Percentiles rank a stretch among this genome's conserved stretches.
These are phyloP conservation scores for Drepana arcuata DNA, from an alignment of 1,140 invertebrate species.

Conservation along the genomic window DNA sequence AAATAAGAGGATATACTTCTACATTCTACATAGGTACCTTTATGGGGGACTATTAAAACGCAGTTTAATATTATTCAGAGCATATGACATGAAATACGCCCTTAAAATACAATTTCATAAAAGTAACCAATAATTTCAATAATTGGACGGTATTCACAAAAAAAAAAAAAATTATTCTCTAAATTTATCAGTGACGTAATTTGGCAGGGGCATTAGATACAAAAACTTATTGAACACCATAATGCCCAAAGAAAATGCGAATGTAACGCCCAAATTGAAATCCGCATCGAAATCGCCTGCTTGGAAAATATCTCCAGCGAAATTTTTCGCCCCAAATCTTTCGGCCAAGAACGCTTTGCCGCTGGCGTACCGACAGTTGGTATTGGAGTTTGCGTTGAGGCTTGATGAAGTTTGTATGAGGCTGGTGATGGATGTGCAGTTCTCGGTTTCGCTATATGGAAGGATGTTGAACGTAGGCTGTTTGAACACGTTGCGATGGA, in stretches of 20 bases:
- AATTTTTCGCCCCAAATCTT: slow-evolving; percentile 77
- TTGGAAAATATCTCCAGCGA: slow-evolving; percentile 72
- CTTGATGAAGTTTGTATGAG: slow-evolving; percentile 66
- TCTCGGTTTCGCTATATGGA: slow-evolving; percentile 63
- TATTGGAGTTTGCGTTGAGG: slow-evolving; percentile 64
- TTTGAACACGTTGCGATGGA: slow-evolving; percentile 79
- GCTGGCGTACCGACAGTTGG: slow-evolving; percentile 79
- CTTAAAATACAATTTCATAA: too few relatives aligned
- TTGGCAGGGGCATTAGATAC: slow-evolving; percentile 88
- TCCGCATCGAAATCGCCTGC: slow-evolving; percentile 78
- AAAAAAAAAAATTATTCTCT: slow-evolving; percentile 68
- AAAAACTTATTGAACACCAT: slow-evolving; percentile 88
- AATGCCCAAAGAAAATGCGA: slow-evolving; percentile 86
- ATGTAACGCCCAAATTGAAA: slow-evolving; percentile 85
- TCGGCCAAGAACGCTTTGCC: slow-evolving; percentile 83
- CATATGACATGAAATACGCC: too few relatives aligned
- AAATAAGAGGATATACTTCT: too few relatives aligned
- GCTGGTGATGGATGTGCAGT: slow-evolving; percentile 70
- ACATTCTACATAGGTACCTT: too few relatives aligned
- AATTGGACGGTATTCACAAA: too few relatives aligned
- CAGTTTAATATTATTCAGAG: too few relatives aligned
- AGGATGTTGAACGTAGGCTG: slow-evolving; percentile 67
- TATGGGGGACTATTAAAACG: too few relatives aligned
- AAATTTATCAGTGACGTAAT: slow-evolving; percentile 92
- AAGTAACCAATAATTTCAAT: too few relatives aligned